phyloP scores from a whole-genome alignment of 2,113 vertebrate genomes.

The Hystrix brachyura region DNA sequence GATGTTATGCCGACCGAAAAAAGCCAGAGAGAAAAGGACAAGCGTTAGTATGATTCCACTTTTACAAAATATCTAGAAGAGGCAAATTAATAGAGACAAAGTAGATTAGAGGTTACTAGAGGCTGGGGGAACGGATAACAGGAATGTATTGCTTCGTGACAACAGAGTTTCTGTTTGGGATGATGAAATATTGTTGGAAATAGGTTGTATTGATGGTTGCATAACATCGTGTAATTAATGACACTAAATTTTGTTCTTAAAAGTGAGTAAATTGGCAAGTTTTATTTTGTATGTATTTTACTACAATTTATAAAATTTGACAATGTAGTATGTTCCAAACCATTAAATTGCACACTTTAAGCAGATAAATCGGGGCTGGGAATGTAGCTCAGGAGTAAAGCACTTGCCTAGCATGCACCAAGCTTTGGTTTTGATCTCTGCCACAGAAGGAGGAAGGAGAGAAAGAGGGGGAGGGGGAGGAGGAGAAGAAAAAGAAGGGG shows the following conservation, averaged over 20 bases:
- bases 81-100: background rate
- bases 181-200: constrained; percentile 21
- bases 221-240: background rate
- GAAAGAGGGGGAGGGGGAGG: too few species aligned
- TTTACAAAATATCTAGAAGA: background rate
- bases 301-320: background rate
- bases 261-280: background rate
- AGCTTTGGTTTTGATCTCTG: background rate
- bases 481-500: background rate
- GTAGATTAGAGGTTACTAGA: background rate
- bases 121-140: background rate
- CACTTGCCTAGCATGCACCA: background rate
- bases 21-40: background rate
- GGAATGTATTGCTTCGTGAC: background rate
- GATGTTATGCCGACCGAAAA: background rate
- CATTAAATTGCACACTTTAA: background rate
- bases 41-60: background rate
- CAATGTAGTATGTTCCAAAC: background rate
- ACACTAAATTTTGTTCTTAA: background rate
- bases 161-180: background rate
- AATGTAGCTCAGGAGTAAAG: background rate
- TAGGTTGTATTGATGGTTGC: background rate
- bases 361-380: background rate
- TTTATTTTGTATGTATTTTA: background rate
- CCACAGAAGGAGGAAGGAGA: background rate